Percentiles rank a stretch among this genome's conserved stretches.
Conservation (phyloP, 2,888 invertebrate genomes). For the Lasioglossum pauxillum region DNA sequence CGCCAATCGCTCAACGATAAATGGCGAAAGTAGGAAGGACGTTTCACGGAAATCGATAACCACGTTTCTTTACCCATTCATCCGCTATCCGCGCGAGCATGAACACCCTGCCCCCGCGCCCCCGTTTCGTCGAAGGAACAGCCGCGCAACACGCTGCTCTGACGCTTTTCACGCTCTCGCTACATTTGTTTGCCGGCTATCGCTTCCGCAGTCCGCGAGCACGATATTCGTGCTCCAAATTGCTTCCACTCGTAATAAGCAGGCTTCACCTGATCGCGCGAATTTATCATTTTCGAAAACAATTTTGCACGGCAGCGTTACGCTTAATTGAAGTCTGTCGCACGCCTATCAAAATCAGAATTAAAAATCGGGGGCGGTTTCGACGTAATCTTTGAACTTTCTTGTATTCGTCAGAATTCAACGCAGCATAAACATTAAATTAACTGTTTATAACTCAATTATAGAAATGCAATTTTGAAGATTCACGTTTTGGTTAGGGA, state of each 20-base stretch:
- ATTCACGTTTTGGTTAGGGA: too few relatives aligned
- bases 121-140: conserved; percentile 6
- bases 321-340: not conserved
- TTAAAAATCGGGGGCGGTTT: not conserved
- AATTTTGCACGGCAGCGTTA: not conserved
- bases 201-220: not conserved
- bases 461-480: too few relatives aligned
- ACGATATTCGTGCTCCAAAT: not conserved
- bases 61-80: conserved; percentile 8
- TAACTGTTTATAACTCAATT: not conserved
- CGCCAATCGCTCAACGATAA: conserved; percentile 56
- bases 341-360: not conserved
- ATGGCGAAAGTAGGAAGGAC: conserved; percentile 51
- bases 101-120: not conserved
- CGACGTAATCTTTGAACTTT: not conserved
- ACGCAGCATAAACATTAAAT: not conserved
- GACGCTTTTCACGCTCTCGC: not conserved
- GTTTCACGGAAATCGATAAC: conserved; percentile 58
- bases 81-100: not conserved
- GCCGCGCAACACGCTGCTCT: not conserved
- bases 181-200: conserved; percentile 7
- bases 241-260: conserved; percentile 7
- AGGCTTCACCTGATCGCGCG: not conserved
- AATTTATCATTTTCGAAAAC: not conserved
- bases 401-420: not conserved